These are phyloP conservation scores for Tiphia femorata DNA, from an alignment of 2,888 invertebrate genomes.

Conservation along the genomic window DNA sequence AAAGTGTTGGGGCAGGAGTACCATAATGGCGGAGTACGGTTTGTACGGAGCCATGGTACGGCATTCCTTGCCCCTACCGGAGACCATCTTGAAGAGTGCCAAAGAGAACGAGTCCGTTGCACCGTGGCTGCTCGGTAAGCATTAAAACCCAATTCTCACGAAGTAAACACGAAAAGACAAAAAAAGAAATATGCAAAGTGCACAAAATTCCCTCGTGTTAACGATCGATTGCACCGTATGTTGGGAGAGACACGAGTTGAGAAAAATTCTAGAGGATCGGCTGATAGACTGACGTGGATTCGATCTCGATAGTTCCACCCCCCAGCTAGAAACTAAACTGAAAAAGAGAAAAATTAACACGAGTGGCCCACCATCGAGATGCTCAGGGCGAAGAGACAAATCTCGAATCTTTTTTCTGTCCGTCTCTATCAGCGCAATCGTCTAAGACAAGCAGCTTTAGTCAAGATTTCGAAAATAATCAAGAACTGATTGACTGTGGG, in stretches of 20 bases:
- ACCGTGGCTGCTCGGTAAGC: conserved; percentile 98
- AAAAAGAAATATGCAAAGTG: conserved; percentile 3
- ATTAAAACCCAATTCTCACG: neutral
- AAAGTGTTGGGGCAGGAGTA: conserved; percentile 99
- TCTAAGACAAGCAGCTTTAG: conserved; percentile 69
- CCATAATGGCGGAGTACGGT: conserved; percentile 99
- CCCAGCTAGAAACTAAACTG: neutral
- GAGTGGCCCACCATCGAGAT: neutral
- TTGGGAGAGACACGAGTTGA: neutral
- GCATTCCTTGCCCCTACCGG: conserved; percentile 97
- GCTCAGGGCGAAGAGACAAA: conserved; percentile 32
- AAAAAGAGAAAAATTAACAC: neutral
- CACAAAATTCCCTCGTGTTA: too few species aligned
- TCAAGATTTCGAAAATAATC: conserved; percentile 69
- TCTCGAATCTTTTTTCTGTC: conserved; percentile 62
- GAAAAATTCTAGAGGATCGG: neutral
- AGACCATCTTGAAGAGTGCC: conserved; percentile 97
- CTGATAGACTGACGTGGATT: too few species aligned
- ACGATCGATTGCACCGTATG: too few species aligned
- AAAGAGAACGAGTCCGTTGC: conserved; percentile 98
- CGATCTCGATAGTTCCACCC: neutral
- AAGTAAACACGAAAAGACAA: neutral
- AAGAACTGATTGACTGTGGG: conserved; percentile 69
- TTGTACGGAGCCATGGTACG: conserved; percentile 99
- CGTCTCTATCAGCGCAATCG: conserved; percentile 69